Percentiles rank a stretch among this genome's conserved stretches.
These are phyloP conservation scores for Amorpha juglandis DNA, from an alignment of 2,888 invertebrate species.

Conservation along the genomic window DNA sequence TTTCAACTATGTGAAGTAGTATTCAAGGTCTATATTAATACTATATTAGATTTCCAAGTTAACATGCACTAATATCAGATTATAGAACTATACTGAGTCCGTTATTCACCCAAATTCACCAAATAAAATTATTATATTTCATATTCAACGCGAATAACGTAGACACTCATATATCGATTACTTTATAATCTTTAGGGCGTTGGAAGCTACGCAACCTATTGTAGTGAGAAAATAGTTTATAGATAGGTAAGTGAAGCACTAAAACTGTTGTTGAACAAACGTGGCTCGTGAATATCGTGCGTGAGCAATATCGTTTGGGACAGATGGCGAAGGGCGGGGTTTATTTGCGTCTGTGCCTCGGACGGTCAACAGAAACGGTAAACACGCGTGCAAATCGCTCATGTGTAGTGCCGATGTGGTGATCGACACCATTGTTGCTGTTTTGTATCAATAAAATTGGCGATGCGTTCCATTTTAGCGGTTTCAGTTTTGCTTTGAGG, in stretches of 20 bases:
- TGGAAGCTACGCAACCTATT: constrained; percentile 31
- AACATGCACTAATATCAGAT: too few species aligned
- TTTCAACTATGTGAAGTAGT: constrained; percentile 64
- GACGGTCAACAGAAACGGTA: constrained; percentile 66
- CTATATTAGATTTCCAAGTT: constrained; percentile 42
- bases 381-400: constrained; percentile 68
- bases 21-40: constrained; percentile 46
- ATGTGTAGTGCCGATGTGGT: constrained; percentile 49
- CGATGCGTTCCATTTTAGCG: constrained; percentile 41
- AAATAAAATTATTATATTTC: neutral
- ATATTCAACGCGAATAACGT: too few species aligned
- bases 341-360: constrained; percentile 60
- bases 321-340: constrained; percentile 60
- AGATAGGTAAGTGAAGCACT: constrained; percentile 54
- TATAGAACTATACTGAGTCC: neutral
- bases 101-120: neutral
- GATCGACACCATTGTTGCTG: constrained; percentile 50
- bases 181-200: neutral
- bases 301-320: constrained; percentile 66
- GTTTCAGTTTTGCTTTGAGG: constrained; percentile 8
- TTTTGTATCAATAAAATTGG: constrained; percentile 53
- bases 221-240: constrained; percentile 43
- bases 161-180: neutral
- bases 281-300: constrained; percentile 61
- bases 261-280: constrained; percentile 59